A percentile compares a stretch with the other conserved stretches of the same genome.
These are phyloP conservation scores for Piscicola geometra DNA, from an alignment of 2,888 invertebrate genomes.

Conservation along the genomic window DNA sequence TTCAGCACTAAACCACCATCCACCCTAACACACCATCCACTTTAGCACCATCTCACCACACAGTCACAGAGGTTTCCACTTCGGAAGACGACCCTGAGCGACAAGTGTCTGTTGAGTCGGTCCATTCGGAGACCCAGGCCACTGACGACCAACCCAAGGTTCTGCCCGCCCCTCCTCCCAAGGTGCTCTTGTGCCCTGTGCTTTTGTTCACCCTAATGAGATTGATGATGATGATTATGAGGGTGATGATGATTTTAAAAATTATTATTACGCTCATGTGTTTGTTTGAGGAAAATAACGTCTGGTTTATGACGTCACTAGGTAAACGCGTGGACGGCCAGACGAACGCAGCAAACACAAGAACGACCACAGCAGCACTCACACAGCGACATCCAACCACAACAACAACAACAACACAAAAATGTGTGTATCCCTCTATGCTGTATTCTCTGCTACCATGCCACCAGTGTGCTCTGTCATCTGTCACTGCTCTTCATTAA, in stretches of 20 bases:
- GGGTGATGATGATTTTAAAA: background rate
- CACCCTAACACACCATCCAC: too few relatives aligned
- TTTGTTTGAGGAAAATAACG: background rate
- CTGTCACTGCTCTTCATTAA: too few relatives aligned
- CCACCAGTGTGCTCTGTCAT: too few relatives aligned
- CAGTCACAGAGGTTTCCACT: too few relatives aligned
- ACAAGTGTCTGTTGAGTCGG: too few relatives aligned
- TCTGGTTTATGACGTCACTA: background rate
- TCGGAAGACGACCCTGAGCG: too few relatives aligned
- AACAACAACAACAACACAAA: too few relatives aligned
- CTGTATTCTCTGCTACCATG: too few relatives aligned
- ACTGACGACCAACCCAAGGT: background rate
- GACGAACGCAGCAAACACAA: background rate
- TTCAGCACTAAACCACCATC: too few relatives aligned
- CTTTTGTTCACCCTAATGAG: background rate
- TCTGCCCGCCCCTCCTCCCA: slow-evolving; percentile 12
- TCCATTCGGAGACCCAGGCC: too few relatives aligned
- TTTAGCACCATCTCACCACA: too few relatives aligned
- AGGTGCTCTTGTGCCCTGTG: background rate
- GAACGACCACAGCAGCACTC: background rate
- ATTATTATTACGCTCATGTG: background rate
- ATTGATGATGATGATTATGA: background rate
- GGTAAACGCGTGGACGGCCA: background rate
- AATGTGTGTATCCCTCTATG: too few relatives aligned
- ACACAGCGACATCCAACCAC: background rate